phyloP scores from a whole-genome alignment of 2,888 invertebrate genomes.

The Chesias legatella region DNA sequence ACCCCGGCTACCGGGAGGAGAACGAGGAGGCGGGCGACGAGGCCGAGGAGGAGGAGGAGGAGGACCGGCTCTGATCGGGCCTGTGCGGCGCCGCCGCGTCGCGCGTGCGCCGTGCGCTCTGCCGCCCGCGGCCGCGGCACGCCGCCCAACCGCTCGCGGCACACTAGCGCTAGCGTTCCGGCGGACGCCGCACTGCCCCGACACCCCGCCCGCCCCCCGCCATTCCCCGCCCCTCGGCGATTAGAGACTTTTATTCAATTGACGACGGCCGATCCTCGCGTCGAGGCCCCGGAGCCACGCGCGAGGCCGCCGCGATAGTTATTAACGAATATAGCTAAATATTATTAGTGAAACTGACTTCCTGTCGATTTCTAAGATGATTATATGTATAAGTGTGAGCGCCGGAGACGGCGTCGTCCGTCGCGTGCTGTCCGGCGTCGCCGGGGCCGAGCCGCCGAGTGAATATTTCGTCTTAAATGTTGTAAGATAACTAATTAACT shows the following conservation, averaged over 20 bases:
- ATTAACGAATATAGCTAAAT: slow-evolving; percentile 56
- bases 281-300: slow-evolving; percentile 27
- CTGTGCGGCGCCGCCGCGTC: slow-evolving; percentile 75
- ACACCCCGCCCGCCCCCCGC: slow-evolving; percentile 18
- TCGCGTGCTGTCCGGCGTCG: slow-evolving; percentile 33
- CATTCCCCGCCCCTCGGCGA: slow-evolving; percentile 35
- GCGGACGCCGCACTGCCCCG: slow-evolving; percentile 10
- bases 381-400: slow-evolving; percentile 47
- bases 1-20: slow-evolving; percentile 95
- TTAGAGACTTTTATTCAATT: slow-evolving; percentile 71
- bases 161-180: slow-evolving; percentile 20
- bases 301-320: slow-evolving; percentile 56
- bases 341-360: slow-evolving; percentile 78
- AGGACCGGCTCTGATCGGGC: slow-evolving; percentile 83
- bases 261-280: slow-evolving; percentile 46
- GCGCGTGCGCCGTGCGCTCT: slow-evolving; percentile 55
- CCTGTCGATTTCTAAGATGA: slow-evolving; percentile 75
- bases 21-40: slow-evolving; percentile 92
- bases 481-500: slow-evolving; percentile 65
- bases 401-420: slow-evolving; percentile 37
- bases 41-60: slow-evolving; percentile 91
- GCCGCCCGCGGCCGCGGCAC: slow-evolving; percentile 40
- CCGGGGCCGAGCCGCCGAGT: slow-evolving; percentile 45
- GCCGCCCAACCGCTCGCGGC: slow-evolving; percentile 17
- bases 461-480: slow-evolving; percentile 59